A percentile compares a stretch with the other conserved stretches of the same genome.
These are phyloP conservation scores for Dunckerocampus dactyliophorus DNA, from an alignment of 2,113 vertebrate species.

Conservation along the genomic window DNA sequence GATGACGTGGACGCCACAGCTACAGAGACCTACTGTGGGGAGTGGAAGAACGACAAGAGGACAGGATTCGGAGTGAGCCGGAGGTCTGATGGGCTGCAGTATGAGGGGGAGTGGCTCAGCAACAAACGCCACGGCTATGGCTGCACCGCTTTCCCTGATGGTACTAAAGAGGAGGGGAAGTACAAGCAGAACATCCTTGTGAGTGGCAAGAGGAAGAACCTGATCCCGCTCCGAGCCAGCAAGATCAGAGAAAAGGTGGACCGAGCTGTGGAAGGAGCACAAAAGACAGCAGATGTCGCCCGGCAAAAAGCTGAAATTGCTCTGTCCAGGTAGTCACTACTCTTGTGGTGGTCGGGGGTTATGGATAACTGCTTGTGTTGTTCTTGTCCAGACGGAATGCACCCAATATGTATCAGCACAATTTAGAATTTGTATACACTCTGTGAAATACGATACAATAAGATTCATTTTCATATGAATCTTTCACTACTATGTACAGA, in stretches of 20 bases:
- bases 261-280: constrained; percentile 85
- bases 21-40: constrained; percentile 90
- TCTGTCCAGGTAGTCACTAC: constrained; percentile 81
- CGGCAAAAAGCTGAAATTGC: constrained; percentile 95
- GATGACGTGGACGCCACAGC: constrained; percentile 94
- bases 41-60: constrained; percentile 96
- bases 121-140: constrained; percentile 96
- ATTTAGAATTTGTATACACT: background rate
- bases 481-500: background rate
- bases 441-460: too few species aligned
- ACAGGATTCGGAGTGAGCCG: constrained; percentile 89
- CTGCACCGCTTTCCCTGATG: constrained; percentile 92
- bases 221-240: constrained; percentile 93
- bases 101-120: constrained; percentile 94
- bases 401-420: background rate
- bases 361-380: background rate
- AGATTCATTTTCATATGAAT: background rate
- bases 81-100: constrained; percentile 90
- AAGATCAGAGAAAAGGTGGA: constrained; percentile 99
- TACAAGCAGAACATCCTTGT: constrained; percentile 97
- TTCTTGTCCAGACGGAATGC: background rate
- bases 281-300: constrained; percentile 87
- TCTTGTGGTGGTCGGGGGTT: background rate
- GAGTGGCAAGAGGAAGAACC: constrained; percentile 95
- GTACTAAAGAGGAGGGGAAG: constrained; percentile 97